phyloP scores from a whole-genome alignment of 2,113 vertebrate species.

The Columbina picui region DNA sequence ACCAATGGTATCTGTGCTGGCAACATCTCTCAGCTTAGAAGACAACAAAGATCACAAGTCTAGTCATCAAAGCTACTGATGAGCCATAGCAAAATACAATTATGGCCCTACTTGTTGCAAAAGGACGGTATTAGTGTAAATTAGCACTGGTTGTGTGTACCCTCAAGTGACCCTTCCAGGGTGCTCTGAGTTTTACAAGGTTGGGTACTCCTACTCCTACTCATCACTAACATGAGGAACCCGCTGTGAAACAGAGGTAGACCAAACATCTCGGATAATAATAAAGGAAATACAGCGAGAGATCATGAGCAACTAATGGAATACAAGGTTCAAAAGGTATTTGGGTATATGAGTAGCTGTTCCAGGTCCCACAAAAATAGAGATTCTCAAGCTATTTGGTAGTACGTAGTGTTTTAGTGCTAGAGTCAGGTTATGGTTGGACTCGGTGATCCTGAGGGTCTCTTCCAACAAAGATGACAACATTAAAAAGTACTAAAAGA shows the following conservation, averaged over 20 bases:
- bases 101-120: fast-evolving
- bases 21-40: neutral
- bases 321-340: neutral
- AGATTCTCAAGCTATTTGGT: neutral
- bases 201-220: neutral
- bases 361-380: neutral
- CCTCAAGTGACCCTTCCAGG: neutral
- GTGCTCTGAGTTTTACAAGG: neutral
- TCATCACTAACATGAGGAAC: neutral
- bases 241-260: neutral
- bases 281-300: neutral
- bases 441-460: too few species aligned
- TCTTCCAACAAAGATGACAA: neutral
- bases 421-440: too few species aligned
- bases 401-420: neutral
- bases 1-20: neutral
- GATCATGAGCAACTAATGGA: neutral
- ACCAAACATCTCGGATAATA: neutral
- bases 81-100: neutral
- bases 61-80: neutral
- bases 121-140: neutral
- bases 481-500: neutral
- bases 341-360: neutral
- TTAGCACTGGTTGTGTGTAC: neutral
- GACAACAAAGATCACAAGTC: neutral